Conservation (phyloP, 2,888 invertebrate species). For the Caenorhabditis panamensis region DNA sequence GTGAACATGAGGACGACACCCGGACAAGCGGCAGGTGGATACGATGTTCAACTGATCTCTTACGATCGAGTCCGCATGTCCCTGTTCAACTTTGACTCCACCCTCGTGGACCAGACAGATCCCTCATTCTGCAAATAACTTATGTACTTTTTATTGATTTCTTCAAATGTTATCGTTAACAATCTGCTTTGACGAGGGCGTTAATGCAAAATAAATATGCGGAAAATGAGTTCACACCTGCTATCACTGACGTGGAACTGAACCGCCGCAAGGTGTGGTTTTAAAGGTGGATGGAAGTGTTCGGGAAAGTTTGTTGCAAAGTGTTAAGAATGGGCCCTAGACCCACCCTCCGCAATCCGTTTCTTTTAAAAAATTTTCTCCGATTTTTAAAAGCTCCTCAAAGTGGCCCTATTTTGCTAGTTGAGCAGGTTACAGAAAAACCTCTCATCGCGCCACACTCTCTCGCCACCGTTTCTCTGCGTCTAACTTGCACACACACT, state of each 20-base stretch:
- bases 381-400: too few relatives aligned
- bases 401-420: too few relatives aligned
- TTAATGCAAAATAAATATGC: conserved; percentile 2
- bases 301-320: too few relatives aligned
- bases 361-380: too few relatives aligned
- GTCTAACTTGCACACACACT: too few relatives aligned
- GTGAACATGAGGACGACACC: conserved; percentile 49
- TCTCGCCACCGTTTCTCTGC: too few relatives aligned
- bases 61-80: conserved; percentile 65
- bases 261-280: neutral
- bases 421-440: too few relatives aligned
- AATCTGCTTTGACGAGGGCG: neutral
- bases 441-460: too few relatives aligned
- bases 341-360: too few relatives aligned
- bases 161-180: neutral
- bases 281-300: too few relatives aligned
- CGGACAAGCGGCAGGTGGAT: conserved; percentile 28
- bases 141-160: neutral
- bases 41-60: conserved; percentile 48
- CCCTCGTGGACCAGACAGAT: conserved; percentile 5
- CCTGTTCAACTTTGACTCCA: conserved; percentile 48
- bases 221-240: neutral
- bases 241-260: neutral
- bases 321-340: too few relatives aligned
- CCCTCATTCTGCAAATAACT: conserved; percentile 11